phyloP scores from a whole-genome alignment of 2,113 vertebrate species.

The Ptilonorhynchus violaceus region DNA sequence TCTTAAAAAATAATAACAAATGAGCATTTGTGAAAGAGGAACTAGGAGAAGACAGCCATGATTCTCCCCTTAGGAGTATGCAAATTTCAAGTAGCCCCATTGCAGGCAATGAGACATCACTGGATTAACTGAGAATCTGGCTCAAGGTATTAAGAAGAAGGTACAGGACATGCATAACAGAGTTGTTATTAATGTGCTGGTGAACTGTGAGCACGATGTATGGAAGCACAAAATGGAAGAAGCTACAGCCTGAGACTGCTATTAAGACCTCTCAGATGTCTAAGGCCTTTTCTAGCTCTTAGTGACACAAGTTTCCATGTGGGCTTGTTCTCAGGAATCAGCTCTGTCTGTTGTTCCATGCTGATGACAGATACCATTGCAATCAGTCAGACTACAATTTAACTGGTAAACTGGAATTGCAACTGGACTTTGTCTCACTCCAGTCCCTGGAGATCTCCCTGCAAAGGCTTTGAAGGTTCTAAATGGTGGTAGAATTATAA shows the following conservation, averaged over 20 bases:
- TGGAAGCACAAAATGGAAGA: not conserved
- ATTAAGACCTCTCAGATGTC: not conserved
- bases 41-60: not conserved
- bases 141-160: not conserved
- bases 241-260: not conserved
- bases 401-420: not conserved
- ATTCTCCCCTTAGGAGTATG: not conserved
- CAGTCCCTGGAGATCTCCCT: not conserved
- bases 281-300: not conserved
- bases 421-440: not conserved
- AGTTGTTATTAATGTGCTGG: not conserved
- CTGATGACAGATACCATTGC: not conserved
- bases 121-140: not conserved
- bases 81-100: not conserved
- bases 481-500: not conserved
- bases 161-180: not conserved
- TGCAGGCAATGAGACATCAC: not conserved
- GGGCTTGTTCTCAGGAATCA: not conserved
- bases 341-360: not conserved
- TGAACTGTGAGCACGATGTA: not conserved
- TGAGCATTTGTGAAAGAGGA: not conserved
- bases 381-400: not conserved
- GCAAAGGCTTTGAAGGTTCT: not conserved
- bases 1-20: slow-evolving; percentile 59
- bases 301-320: not conserved